Conservation (phyloP, 2,797 vertebrate genomes). For the Sorex maritimensis region DNA sequence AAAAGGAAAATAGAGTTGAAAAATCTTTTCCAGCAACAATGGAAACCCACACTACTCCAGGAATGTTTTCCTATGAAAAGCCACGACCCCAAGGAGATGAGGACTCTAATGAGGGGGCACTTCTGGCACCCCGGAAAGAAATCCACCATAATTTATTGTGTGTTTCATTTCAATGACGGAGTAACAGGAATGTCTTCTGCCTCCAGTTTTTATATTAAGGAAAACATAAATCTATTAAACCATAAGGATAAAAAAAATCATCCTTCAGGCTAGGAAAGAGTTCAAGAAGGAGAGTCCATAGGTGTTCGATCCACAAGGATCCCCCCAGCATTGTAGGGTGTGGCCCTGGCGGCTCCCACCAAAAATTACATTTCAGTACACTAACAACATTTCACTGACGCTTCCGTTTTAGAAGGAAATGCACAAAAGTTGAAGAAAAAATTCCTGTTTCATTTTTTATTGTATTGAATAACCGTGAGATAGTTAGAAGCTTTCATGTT, state of each 20-base stretch:
- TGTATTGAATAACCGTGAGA: too few species aligned
- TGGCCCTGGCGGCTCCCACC: too few species aligned
- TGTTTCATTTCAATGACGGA: conserved; percentile 18
- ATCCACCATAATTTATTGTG: not conserved
- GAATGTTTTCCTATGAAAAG: conserved; percentile 41
- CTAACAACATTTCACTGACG: not conserved
- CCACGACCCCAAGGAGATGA: not conserved
- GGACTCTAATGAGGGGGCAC: not conserved
- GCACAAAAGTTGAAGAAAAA: conserved; percentile 13
- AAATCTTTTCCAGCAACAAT: not conserved
- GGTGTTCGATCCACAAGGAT: too few species aligned
- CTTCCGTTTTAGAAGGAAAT: conserved; percentile 17
- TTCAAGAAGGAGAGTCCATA: too few species aligned
- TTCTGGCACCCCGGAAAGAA: not conserved
- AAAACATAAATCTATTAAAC: conserved; percentile 45
- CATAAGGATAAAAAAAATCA: not conserved
- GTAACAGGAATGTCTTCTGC: not conserved
- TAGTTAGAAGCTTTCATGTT: too few species aligned
- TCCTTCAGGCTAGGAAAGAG: not conserved
- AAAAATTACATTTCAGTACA: too few species aligned
- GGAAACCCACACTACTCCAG: conserved; percentile 11
- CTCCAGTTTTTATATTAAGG: conserved; percentile 59
- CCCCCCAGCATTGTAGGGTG: too few species aligned
- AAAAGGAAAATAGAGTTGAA: not conserved
- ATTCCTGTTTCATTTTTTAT: not conserved